A percentile compares a stretch with the other conserved stretches of the same genome.
phyloP scores from a whole-genome alignment of 2,113 vertebrate genomes.

The Eira barbara region DNA sequence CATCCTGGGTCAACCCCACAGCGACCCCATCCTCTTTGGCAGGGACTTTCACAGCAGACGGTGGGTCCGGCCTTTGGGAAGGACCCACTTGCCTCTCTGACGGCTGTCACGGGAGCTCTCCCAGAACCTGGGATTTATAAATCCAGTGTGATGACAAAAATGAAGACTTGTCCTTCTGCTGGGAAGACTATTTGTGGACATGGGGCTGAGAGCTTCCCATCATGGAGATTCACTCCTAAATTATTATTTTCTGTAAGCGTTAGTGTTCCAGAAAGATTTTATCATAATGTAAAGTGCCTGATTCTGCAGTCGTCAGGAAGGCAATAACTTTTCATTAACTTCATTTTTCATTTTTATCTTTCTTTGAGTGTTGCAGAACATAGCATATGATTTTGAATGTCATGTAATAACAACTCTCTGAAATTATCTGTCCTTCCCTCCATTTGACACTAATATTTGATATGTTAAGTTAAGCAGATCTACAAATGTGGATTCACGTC shows the following conservation, averaged over 20 bases:
- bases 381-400: constrained; percentile 67
- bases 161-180: constrained; percentile 30
- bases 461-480: constrained; percentile 57
- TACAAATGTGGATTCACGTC: not conserved
- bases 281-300: constrained; percentile 71
- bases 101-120: not conserved
- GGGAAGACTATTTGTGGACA: constrained; percentile 47
- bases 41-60: no score
- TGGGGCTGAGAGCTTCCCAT: constrained; percentile 44
- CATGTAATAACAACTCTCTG: constrained; percentile 58
- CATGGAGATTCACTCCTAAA: constrained; percentile 53
- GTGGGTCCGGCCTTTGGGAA: not conserved
- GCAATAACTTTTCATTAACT: constrained; percentile 75
- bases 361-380: constrained; percentile 59
- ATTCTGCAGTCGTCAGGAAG: constrained; percentile 66
- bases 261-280: constrained; percentile 64
- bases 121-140: not conserved
- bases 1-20: not conserved
- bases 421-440: constrained; percentile 58
- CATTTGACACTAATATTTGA: constrained; percentile 54
- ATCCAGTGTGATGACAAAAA: constrained; percentile 27
- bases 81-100: not conserved
- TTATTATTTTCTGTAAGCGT: constrained; percentile 68
- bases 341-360: constrained; percentile 76
- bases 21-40: fast-evolving